Evolutionary conservation across 2,113 vertebrate species (phyloP).

Genomic region (Esox niger): DNA sequence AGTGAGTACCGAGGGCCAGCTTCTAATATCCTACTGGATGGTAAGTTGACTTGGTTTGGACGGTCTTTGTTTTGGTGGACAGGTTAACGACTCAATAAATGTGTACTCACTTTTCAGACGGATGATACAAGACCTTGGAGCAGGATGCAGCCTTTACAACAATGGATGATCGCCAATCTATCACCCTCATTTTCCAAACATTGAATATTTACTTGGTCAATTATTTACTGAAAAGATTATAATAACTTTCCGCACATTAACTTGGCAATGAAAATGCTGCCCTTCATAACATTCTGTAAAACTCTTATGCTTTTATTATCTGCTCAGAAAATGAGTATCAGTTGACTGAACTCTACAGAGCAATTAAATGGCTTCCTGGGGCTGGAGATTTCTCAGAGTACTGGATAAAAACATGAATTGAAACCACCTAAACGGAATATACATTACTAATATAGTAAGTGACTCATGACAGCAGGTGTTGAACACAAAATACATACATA

Average conservation of each 20-base stretch:
- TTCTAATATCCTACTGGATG: conserved; percentile 14
- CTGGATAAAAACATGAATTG: not conserved
- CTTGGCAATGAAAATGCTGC: not conserved
- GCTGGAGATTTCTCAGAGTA: not conserved
- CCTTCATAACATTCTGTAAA: not conserved
- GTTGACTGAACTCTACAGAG: not conserved
- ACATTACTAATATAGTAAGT: no score
- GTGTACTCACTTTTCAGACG: conserved; percentile 7
- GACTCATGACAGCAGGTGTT: no score
- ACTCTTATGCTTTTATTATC: conserved; percentile 2
- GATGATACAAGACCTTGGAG: not conserved
- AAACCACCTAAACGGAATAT: no score
- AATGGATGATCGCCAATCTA: not conserved
- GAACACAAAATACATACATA: no score
- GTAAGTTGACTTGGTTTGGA: conserved; percentile 10
- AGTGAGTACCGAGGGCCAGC: conserved; percentile 30
- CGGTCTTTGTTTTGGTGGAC: no score
- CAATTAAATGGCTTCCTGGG: not conserved
- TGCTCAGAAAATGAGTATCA: not conserved
- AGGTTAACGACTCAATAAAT: no score
- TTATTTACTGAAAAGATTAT: not conserved
- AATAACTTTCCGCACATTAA: not conserved
- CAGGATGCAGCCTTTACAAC: not conserved
- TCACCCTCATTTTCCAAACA: conserved; percentile 20
- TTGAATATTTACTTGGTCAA: not conserved